Evolutionary conservation across 2,113 vertebrate species (phyloP).

Genomic region (Probosciger aterrimus): DNA sequence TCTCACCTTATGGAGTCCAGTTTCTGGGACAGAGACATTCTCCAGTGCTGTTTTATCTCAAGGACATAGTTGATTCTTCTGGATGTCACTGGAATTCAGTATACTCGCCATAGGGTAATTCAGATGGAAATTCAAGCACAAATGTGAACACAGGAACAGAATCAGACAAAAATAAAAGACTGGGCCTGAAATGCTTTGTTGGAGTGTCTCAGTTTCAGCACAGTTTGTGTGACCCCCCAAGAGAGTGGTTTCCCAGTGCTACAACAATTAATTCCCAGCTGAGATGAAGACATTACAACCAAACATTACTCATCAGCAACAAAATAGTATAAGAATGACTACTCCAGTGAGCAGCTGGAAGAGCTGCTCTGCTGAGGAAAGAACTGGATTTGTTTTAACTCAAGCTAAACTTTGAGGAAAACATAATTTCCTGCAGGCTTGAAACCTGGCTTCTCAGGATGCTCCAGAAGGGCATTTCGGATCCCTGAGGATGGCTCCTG

Average conservation of each 20-base stretch:
- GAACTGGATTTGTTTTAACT: not conserved
- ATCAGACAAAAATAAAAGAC: not conserved
- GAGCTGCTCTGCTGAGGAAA: not conserved
- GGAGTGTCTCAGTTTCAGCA: not conserved
- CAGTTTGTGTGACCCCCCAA: not conserved
- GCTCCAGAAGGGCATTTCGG: not conserved
- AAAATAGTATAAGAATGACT: not conserved
- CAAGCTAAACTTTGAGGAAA: not conserved
- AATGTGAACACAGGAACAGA: not conserved
- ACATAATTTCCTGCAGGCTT: not conserved
- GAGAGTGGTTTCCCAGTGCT: not conserved
- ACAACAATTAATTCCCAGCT: not conserved
- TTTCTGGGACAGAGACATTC: not conserved
- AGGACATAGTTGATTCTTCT: not conserved
- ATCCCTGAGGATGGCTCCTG: not conserved
- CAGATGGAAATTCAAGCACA: not conserved
- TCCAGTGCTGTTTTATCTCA: not conserved
- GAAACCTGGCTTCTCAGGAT: not conserved
- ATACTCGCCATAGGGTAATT: not conserved
- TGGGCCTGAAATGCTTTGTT: not conserved
- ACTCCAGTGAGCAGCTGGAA: not conserved
- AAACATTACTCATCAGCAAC: not conserved
- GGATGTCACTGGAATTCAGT: not conserved
- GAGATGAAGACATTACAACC: not conserved
- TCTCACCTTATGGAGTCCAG: not conserved